phyloP scores from a whole-genome alignment of 1,140 invertebrate species.

The Goniozus legneri region DNA sequence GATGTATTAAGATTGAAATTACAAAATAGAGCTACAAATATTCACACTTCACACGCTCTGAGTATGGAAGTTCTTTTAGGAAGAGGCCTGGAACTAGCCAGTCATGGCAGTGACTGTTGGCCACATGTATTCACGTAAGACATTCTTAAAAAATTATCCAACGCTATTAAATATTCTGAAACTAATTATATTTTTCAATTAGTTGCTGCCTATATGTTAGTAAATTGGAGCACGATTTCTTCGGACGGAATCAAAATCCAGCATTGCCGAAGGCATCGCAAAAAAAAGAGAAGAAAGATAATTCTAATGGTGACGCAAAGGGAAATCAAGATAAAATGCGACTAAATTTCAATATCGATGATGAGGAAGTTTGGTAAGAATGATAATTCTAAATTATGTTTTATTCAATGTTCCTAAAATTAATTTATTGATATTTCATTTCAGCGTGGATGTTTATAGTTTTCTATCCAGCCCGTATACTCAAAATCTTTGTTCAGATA shows the following conservation, averaged over 20 bases:
- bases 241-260: conserved; percentile 63
- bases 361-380: conserved; percentile 70
- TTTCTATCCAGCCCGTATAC: conserved; percentile 69
- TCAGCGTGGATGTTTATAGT: conserved; percentile 76
- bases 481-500: conserved; percentile 60
- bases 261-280: conserved; percentile 44
- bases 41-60: conserved; percentile 80
- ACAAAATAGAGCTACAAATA: conserved; percentile 62
- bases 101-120: conserved; percentile 89
- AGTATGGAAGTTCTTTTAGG: conserved; percentile 83
- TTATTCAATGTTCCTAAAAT: neutral
- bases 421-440: conserved; percentile 9
- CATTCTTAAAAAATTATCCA: neutral
- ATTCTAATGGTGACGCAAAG: conserved; percentile 33
- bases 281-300: conserved; percentile 51
- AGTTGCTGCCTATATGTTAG: conserved; percentile 83
- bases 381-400: conserved; percentile 4
- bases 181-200: neutral
- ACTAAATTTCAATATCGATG: conserved; percentile 57
- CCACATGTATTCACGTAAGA: conserved; percentile 82
- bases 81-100: conserved; percentile 83
- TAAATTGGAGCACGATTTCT: conserved; percentile 83
- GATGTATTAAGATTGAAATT: conserved; percentile 48
- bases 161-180: neutral
- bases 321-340: conserved; percentile 47